Evolutionary conservation across 2,888 invertebrate genomes (phyloP).

Genomic region (Smittia aterrima): DNA sequence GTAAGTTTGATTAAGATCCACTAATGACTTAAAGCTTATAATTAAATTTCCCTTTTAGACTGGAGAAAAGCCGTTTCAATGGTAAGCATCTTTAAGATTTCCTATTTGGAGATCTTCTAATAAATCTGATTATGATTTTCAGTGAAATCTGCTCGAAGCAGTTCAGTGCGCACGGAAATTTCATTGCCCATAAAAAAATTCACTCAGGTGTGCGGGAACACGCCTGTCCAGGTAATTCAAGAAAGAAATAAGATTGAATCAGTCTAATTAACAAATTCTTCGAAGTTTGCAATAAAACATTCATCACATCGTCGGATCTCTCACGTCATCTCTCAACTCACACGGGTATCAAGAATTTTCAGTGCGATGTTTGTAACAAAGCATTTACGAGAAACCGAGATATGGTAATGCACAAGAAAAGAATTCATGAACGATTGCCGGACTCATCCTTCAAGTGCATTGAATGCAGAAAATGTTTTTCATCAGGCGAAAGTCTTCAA

Average conservation of each 20-base stretch:
- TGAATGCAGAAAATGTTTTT: constrained; percentile 52
- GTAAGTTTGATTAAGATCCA: constrained; percentile 17
- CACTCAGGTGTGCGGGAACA: constrained; percentile 63
- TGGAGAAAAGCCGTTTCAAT: constrained; percentile 62
- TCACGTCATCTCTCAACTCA: constrained; percentile 62
- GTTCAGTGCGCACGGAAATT: constrained; percentile 62
- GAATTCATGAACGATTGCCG: constrained; percentile 49
- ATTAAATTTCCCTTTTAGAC: not conserved
- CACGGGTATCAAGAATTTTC: constrained; percentile 59
- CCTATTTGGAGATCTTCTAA: not conserved
- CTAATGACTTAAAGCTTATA: not conserved
- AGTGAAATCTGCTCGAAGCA: constrained; percentile 63
- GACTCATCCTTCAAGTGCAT: constrained; percentile 51
- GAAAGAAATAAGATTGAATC: not conserved
- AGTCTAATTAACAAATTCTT: not conserved
- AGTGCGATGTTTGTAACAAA: constrained; percentile 60
- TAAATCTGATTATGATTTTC: not conserved
- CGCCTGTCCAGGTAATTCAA: constrained; percentile 55
- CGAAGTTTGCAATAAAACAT: constrained; percentile 59
- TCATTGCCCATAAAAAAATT: constrained; percentile 64
- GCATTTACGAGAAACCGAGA: constrained; percentile 60
- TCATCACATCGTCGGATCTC: constrained; percentile 62
- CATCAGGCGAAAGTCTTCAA: constrained; percentile 50
- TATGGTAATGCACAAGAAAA: constrained; percentile 56
- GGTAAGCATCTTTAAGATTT: not conserved